Evolutionary conservation across 1,140 invertebrate species (phyloP).

Genomic region (Pseudomyrmex flavicornis): DNA sequence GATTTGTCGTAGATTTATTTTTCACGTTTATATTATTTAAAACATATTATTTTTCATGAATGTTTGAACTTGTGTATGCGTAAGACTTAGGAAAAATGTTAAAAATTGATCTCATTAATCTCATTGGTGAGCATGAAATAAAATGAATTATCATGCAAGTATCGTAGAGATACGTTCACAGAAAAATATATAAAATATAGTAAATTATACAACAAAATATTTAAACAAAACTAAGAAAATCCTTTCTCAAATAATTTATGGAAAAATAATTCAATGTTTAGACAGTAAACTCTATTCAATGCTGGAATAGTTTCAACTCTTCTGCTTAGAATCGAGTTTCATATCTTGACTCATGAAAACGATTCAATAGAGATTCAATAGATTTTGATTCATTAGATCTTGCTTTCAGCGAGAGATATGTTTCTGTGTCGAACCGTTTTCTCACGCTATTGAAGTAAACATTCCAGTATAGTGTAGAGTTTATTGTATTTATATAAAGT

Average conservation of each 20-base stretch:
- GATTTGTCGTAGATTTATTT: constrained; percentile 3
- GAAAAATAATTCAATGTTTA: constrained; percentile 25
- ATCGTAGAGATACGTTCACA: constrained; percentile 38
- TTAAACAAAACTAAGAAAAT: no score
- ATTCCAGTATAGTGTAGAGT: no score
- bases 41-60: constrained; percentile 37
- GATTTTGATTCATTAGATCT: no score
- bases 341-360: no score
- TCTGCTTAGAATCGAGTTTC: no score
- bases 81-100: constrained; percentile 48
- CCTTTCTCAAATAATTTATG: constrained; percentile 8
- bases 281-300: background rate
- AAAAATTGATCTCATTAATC: constrained; percentile 54
- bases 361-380: no score
- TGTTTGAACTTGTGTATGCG: constrained; percentile 26
- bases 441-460: no score
- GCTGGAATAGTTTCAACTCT: no score
- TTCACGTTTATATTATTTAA: constrained; percentile 35
- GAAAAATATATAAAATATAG: background rate
- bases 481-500: no score
- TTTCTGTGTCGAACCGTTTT: no score
- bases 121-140: background rate
- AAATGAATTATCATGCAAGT: constrained; percentile 33
- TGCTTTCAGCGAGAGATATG: no score
- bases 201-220: no score